These are phyloP conservation scores for Montipora efflorescens DNA, from an alignment of 64 coral and sea anemone species.

Conservation along the genomic window DNA sequence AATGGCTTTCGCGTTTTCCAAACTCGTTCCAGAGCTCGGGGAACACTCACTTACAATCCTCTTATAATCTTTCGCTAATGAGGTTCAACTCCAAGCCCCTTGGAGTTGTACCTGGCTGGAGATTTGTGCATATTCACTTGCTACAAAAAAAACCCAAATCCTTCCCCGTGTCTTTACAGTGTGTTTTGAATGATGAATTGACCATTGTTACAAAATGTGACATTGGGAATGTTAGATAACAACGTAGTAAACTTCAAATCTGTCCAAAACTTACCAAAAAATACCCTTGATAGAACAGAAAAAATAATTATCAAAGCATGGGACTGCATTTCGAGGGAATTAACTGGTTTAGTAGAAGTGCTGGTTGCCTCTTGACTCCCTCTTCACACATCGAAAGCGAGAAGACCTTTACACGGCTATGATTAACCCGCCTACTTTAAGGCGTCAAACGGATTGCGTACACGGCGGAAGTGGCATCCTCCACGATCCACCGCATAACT, in stretches of 20 bases:
- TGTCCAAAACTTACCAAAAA: conserved; percentile 17
- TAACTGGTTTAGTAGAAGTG: neutral
- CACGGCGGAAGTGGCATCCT: conserved; percentile 42
- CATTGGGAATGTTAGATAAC: neutral
- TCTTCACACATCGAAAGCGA: conserved; percentile 15
- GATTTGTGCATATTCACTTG: neutral
- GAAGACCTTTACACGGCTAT: conserved; percentile 19
- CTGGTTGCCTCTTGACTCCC: conserved; percentile 4
- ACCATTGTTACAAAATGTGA: conserved; percentile 3
- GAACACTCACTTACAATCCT: neutral
- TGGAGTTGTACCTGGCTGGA: neutral
- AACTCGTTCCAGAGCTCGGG: neutral
- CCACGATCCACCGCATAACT: conserved; percentile 7
- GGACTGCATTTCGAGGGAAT: conserved; percentile 20
- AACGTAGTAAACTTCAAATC: neutral
- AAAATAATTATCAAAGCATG: neutral
- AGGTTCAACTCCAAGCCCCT: neutral
- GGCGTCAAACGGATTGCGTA: conserved; percentile 38
- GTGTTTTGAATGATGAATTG: conserved; percentile 38
- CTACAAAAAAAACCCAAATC: neutral
- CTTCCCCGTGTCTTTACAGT: conserved; percentile 11
- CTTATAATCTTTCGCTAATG: neutral
- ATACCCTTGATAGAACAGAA: neutral
- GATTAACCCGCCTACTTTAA: conserved; percentile 37
- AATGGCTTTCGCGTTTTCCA: neutral